Evolutionary conservation across 2,888 invertebrate species (phyloP).

Genomic region (Drosophila melanosoma): DNA sequence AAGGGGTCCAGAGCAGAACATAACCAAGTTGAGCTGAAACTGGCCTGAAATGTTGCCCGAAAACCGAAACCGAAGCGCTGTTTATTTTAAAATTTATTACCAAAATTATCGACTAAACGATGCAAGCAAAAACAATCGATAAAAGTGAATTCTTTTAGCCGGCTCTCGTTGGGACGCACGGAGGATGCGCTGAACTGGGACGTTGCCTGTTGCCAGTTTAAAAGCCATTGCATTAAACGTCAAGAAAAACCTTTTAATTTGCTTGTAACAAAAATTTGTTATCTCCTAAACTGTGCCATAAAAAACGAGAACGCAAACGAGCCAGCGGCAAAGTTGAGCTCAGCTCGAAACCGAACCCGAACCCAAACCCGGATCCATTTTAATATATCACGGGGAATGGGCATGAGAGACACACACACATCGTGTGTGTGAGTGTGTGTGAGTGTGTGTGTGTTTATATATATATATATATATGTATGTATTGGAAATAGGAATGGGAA

Average conservation of each 20-base stretch:
- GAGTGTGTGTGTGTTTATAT: neutral
- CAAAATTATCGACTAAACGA: slow-evolving; percentile 83
- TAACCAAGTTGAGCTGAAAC: slow-evolving; percentile 10
- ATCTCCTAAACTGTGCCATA: slow-evolving; percentile 83
- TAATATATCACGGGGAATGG: slow-evolving; percentile 75
- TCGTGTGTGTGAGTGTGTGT: slow-evolving; percentile 6
- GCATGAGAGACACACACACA: slow-evolving; percentile 21
- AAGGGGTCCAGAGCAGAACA: slow-evolving; percentile 36
- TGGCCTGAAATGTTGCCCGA: slow-evolving; percentile 34
- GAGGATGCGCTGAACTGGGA: slow-evolving; percentile 22
- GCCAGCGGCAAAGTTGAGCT: slow-evolving; percentile 21
- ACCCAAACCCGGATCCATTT: slow-evolving; percentile 69
- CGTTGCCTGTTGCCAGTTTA: slow-evolving; percentile 56
- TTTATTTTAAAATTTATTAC: slow-evolving; percentile 82
- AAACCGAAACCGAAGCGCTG: slow-evolving; percentile 60
- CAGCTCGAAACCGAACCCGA: slow-evolving; percentile 25
- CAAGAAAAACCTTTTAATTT: slow-evolving; percentile 84
- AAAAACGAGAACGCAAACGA: slow-evolving; percentile 76
- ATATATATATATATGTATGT: neutral
- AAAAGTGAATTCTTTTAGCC: slow-evolving; percentile 78
- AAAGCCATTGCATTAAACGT: slow-evolving; percentile 76
- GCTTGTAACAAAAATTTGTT: slow-evolving; percentile 83
- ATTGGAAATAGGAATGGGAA: slow-evolving; percentile 36
- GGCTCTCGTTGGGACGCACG: slow-evolving; percentile 12
- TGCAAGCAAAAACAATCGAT: slow-evolving; percentile 83